Percentiles rank a stretch among this genome's conserved stretches.
Evolutionary conservation across 2,888 invertebrate genomes (phyloP).

Genomic region (Dicycla oo): DNA sequence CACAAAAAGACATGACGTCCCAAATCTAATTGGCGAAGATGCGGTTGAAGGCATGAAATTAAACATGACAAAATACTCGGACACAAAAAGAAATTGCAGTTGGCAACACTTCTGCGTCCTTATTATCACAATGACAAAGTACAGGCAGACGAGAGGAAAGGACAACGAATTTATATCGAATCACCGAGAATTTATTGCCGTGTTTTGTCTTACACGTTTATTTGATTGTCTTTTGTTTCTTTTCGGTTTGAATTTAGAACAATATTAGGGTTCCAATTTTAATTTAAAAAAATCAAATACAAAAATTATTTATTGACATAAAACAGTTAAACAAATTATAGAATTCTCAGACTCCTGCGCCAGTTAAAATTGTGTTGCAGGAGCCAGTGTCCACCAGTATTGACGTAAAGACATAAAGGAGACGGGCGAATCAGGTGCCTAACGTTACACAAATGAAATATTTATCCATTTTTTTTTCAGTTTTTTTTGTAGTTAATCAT

Average conservation of each 20-base stretch:
- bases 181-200: constrained; percentile 64
- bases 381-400: too few relatives aligned
- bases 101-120: constrained; percentile 77
- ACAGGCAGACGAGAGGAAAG: constrained; percentile 73
- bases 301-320: too few relatives aligned
- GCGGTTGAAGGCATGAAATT: constrained; percentile 79
- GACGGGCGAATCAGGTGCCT: too few relatives aligned
- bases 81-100: constrained; percentile 81
- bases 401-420: too few relatives aligned
- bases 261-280: constrained; percentile 2
- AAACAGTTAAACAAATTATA: too few relatives aligned
- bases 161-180: constrained; percentile 71
- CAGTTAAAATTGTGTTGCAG: too few relatives aligned
- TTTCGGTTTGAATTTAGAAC: constrained; percentile 22
- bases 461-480: too few relatives aligned
- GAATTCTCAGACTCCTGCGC: too few relatives aligned
- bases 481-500: too few relatives aligned
- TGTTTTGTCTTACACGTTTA: constrained; percentile 58
- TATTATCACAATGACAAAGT: constrained; percentile 83
- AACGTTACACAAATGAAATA: too few relatives aligned
- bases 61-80: constrained; percentile 84
- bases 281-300: not conserved
- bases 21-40: constrained; percentile 76
- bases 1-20: constrained; percentile 39
- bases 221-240: constrained; percentile 51